A percentile compares a stretch with the other conserved stretches of the same genome.
Evolutionary conservation across 2,113 vertebrate species (phyloP).

Genomic region (Pteronura brasiliensis): DNA sequence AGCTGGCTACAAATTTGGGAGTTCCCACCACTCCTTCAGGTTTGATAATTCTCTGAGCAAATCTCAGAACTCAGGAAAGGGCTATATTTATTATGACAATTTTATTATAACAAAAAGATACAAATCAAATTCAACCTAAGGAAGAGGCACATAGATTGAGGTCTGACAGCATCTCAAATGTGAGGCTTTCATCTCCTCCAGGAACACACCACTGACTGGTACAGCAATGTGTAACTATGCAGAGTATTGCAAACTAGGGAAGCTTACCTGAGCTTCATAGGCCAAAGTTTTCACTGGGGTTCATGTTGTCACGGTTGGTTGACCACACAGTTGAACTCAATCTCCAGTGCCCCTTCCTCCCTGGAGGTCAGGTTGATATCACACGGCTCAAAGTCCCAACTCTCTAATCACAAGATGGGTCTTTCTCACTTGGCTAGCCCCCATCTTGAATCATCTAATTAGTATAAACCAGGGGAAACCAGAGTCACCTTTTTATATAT

Average conservation of each 20-base stretch:
- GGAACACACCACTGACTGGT: background rate
- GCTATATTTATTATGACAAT: background rate
- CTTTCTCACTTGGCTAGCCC: background rate
- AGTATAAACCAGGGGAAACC: background rate
- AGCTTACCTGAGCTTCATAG: background rate
- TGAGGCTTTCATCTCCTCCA: background rate
- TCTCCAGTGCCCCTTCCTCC: background rate
- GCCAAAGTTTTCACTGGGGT: background rate
- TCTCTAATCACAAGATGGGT: background rate
- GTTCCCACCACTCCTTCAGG: background rate
- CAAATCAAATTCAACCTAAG: background rate
- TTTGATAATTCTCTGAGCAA: background rate
- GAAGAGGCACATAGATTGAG: background rate
- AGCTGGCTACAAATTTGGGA: background rate
- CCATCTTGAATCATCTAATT: background rate
- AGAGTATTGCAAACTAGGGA: background rate
- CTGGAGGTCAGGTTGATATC: background rate
- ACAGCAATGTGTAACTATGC: background rate
- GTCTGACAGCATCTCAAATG: background rate
- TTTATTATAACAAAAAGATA: background rate
- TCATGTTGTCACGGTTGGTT: background rate
- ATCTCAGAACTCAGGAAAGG: background rate
- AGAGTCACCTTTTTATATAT: background rate
- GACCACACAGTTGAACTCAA: background rate
- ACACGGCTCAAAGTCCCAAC: background rate